phyloP scores from a whole-genome alignment of 2,797 vertebrate genomes.

The Ibycter americanus region DNA sequence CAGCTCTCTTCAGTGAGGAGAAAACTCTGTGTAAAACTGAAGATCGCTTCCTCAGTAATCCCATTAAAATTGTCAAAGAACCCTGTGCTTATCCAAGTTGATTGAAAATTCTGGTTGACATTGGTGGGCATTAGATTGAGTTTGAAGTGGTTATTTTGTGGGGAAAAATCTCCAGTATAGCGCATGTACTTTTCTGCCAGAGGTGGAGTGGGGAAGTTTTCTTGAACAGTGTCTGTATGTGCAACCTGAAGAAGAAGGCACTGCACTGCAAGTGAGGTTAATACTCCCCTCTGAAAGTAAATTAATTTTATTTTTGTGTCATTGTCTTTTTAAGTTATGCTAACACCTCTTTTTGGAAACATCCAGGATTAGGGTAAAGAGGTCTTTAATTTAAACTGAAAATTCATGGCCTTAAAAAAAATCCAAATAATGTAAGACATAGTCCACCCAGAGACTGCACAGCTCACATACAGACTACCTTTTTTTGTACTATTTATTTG shows the following conservation, averaged over 20 bases:
- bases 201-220: neutral
- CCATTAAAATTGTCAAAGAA: neutral
- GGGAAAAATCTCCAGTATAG: neutral
- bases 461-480: neutral
- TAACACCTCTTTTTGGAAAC: neutral
- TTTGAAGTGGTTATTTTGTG: neutral
- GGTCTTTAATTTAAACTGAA: neutral
- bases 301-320: neutral
- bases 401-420: neutral
- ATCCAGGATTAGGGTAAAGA: neutral
- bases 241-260: neutral
- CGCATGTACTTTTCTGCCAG: neutral
- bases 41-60: neutral
- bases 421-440: neutral
- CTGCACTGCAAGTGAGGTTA: neutral
- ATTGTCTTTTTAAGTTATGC: neutral
- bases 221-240: neutral
- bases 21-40: neutral
- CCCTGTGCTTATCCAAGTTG: neutral
- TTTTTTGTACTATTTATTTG: neutral
- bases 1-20: neutral
- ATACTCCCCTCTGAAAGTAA: neutral
- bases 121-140: neutral
- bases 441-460: neutral
- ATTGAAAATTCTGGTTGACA: neutral